Evolutionary conservation across 2,888 invertebrate genomes (phyloP).

Genomic region (Aricia artaxerxes): DNA sequence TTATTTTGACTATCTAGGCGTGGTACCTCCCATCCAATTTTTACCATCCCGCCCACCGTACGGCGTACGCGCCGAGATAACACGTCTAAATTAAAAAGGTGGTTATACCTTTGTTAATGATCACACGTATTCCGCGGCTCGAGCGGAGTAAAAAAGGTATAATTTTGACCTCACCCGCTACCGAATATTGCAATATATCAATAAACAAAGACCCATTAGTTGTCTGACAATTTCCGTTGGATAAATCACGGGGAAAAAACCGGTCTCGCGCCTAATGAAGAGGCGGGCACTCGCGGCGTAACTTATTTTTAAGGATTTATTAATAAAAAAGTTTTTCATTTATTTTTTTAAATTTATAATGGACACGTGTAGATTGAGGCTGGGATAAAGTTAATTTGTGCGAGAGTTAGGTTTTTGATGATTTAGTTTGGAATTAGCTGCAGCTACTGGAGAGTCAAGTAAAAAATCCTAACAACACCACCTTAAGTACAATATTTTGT

Average conservation of each 20-base stretch:
- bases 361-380: slow-evolving; percentile 10
- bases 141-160: slow-evolving; percentile 65
- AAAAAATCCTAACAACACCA: not conserved
- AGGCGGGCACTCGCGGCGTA: slow-evolving; percentile 41
- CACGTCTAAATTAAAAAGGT: slow-evolving; percentile 54
- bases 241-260: slow-evolving; percentile 75
- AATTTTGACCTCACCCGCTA: slow-evolving; percentile 67
- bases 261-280: slow-evolving; percentile 63
- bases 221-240: slow-evolving; percentile 78
- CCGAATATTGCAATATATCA: slow-evolving; percentile 77
- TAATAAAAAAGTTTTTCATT: slow-evolving; percentile 29
- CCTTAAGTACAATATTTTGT: no score
- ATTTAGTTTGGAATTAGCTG: not conserved
- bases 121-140: slow-evolving; percentile 56
- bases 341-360: slow-evolving; percentile 27
- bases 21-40: slow-evolving; percentile 64
- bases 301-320: slow-evolving; percentile 33
- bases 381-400: slow-evolving; percentile 18
- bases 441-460: not conserved
- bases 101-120: slow-evolving; percentile 40
- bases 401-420: not conserved
- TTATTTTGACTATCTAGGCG: slow-evolving; percentile 50
- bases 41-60: slow-evolving; percentile 59
- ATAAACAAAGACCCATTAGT: slow-evolving; percentile 79
- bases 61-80: slow-evolving; percentile 62